Evolutionary conservation across 2,797 vertebrate species (phyloP).

Genomic region (Coilia nasus): DNA sequence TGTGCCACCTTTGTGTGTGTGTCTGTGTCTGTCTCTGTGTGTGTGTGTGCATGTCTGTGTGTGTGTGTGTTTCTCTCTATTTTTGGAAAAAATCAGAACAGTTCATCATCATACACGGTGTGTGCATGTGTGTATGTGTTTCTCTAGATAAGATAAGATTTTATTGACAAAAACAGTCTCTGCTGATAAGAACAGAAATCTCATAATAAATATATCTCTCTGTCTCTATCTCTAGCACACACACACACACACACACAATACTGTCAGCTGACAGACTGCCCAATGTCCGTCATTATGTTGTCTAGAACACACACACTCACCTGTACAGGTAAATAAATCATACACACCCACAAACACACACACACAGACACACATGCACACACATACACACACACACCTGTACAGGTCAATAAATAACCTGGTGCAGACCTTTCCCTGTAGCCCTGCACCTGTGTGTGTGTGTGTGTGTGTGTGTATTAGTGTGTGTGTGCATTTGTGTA

Average conservation of each 20-base stretch:
- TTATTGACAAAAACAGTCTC: too few relatives aligned
- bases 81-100: too few relatives aligned
- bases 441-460: neutral
- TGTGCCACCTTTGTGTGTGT: neutral
- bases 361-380: neutral
- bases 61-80: too few relatives aligned
- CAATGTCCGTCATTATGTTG: too few relatives aligned
- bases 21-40: neutral
- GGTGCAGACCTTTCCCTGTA: too few relatives aligned
- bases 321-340: neutral
- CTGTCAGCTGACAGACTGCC: too few relatives aligned
- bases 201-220: neutral
- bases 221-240: neutral
- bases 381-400: neutral
- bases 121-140: neutral
- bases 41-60: neutral
- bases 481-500: neutral
- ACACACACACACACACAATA: too few relatives aligned
- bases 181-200: too few relatives aligned
- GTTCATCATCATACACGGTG: too few relatives aligned
- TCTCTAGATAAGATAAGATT: too few relatives aligned
- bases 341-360: neutral
- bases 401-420: neutral
- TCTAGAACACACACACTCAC: neutral
- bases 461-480: neutral